Evolutionary conservation across 2,797 vertebrate genomes (phyloP).

Genomic region (Trachops cirrhosus): DNA sequence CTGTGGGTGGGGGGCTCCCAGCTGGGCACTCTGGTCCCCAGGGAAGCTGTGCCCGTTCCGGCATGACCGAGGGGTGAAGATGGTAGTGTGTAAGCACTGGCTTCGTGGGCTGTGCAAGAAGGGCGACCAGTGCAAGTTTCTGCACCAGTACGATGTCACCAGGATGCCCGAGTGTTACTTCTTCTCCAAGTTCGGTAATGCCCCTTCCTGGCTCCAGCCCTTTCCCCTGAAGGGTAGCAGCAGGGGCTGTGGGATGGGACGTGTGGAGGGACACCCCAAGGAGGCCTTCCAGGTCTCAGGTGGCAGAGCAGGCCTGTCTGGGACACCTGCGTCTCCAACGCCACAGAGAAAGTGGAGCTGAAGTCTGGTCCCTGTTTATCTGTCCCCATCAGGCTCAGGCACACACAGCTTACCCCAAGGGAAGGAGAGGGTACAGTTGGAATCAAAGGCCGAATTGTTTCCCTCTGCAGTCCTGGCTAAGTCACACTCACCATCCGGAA

Average conservation of each 20-base stretch:
- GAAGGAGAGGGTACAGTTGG: background rate
- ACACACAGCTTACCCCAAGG: rapidly evolving
- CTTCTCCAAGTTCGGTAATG: conserved; percentile 62
- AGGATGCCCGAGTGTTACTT: conserved; percentile 70
- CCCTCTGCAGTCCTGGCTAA: background rate
- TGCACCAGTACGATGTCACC: conserved; percentile 17
- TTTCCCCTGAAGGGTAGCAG: rapidly evolving
- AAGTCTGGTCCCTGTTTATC: background rate
- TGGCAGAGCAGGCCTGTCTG: background rate
- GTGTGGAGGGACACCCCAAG: background rate
- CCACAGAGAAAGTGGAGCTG: background rate
- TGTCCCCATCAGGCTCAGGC: background rate
- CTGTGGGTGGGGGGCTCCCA: background rate
- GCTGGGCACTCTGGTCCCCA: background rate
- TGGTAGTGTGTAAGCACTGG: conserved; percentile 75
- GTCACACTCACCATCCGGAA: background rate
- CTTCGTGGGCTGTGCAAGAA: conserved; percentile 73
- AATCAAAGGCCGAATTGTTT: background rate
- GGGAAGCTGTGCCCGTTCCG: conserved; percentile 25
- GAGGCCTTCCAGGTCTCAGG: background rate
- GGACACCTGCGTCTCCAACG: background rate
- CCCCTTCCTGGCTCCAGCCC: rapidly evolving
- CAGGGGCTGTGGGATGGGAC: background rate
- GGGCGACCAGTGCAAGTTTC: conserved; percentile 56
- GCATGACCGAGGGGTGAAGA: background rate